A percentile compares a stretch with the other conserved stretches of the same genome.
Evolutionary conservation across 2,113 vertebrate species (phyloP).

Genomic region (Mandrillus leucophaeus): DNA sequence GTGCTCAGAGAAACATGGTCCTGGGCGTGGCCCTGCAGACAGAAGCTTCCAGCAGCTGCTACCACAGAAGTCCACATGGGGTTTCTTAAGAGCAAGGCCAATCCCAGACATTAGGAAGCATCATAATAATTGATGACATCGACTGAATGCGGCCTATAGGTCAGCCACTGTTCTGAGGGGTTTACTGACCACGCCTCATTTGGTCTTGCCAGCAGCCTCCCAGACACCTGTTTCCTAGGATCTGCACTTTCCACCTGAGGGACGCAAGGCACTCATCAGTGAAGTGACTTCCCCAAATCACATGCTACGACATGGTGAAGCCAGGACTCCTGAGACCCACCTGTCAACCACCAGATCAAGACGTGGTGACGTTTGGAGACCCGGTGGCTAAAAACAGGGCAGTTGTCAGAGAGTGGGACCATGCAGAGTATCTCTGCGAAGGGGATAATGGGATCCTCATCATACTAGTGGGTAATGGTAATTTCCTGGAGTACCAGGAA

Average conservation of each 20-base stretch:
- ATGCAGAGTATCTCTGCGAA: neutral
- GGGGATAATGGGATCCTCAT: too few relatives aligned
- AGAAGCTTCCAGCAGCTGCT: neutral
- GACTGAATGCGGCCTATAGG: accelerated
- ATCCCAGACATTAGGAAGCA: neutral
- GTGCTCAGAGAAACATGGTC: neutral
- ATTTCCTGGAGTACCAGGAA: neutral
- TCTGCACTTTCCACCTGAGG: neutral
- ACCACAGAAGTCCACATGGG: neutral
- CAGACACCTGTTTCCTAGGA: accelerated
- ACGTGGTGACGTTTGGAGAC: neutral
- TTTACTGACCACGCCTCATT: accelerated
- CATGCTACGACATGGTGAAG: neutral
- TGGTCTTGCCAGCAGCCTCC: accelerated
- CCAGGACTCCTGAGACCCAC: neutral
- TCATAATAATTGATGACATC: neutral
- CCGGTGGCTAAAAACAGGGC: neutral
- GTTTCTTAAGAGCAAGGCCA: neutral
- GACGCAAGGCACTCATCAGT: too few relatives aligned
- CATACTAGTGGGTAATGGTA: accelerated
- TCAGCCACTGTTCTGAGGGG: accelerated
- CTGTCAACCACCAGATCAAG: neutral
- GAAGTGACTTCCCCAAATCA: neutral
- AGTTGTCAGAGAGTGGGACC: neutral
- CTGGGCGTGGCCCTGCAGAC: neutral